Conservation (phyloP, 92 coral and sea anemone genomes). For the Siderastrea siderea region DNA sequence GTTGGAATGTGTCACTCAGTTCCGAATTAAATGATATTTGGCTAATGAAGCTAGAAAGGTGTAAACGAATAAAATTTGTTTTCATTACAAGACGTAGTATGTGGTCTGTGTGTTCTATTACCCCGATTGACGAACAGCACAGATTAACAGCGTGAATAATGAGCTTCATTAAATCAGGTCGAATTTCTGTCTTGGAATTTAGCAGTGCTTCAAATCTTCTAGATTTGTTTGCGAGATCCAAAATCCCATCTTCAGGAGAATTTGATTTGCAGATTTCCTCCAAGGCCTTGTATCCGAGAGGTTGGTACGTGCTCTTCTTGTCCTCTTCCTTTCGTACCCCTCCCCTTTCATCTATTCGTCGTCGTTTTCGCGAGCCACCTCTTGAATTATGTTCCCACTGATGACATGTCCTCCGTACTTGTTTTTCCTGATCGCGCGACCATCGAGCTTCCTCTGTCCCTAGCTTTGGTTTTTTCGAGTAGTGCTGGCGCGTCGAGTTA, state of each 20-base stretch:
- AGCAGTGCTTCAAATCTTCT: constrained; percentile 42
- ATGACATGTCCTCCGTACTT: not conserved
- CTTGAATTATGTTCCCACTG: no score
- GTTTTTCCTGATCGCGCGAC: not conserved
- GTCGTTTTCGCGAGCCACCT: no score
- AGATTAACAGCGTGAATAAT: constrained; percentile 26
- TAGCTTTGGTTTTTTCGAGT: not conserved
- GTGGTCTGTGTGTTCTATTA: not conserved
- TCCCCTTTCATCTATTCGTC: no score
- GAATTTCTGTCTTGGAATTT: constrained; percentile 42
- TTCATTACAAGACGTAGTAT: not conserved
- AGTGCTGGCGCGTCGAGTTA: not conserved
- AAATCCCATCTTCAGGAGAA: constrained; percentile 46
- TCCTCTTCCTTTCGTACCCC: no score
- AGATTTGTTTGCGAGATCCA: constrained; percentile 25
- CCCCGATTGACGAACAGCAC: not conserved
- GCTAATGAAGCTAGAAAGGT: constrained; percentile 8
- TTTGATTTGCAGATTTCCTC: constrained; percentile 30
- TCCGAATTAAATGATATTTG: not conserved
- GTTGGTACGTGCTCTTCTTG: no score
- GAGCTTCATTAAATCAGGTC: constrained; percentile 52
- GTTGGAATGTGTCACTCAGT: not conserved
- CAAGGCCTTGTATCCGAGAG: constrained; percentile 34
- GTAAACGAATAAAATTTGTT: not conserved
- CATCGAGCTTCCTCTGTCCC: not conserved